Evolutionary conservation across 2,797 vertebrate genomes (phyloP), one percentile per base, ranked within the genome.

Genomic region (Oreochromis mossambicus): DNA sequence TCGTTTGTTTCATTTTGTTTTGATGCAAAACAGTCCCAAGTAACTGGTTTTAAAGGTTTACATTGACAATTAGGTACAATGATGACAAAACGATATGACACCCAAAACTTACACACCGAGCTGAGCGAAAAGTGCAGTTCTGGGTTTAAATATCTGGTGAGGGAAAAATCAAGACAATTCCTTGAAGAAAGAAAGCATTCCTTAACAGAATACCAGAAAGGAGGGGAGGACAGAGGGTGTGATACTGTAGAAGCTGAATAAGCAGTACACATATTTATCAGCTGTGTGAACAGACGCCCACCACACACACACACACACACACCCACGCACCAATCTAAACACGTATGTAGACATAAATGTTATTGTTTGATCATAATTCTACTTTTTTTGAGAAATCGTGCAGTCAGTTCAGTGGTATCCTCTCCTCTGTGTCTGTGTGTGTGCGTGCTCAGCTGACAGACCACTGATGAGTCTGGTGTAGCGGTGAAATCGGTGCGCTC

Each of bases 241-340:
- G 26, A 78, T 32, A 63, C 51, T 79, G 13, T 21, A 81, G 77
- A 81, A 83, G 84, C 83, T 87, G 80, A 89, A 88, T 87, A 87
- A 91, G 83, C 75, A 68, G 70, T 70, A 89, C 86, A 94, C 92
- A 36, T 63, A 63, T 63, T 13, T 36, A 63, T 63, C 38, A 2
- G 46, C 66, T 70, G 8, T 46, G 24, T 29, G 24, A 43, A 48
- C 41, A 73, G 14, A 19, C 43, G 24, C 24, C 9, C 36, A 2
- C n/a, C 36, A 36, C 17, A 51, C 48, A 21, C n/a, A 12, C 24
- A 73, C 41, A 11, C 21, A 11, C 43, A 51, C 48, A 21, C n/a
- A 24, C 24, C 5, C 24, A 73, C 41, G 11, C 24, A 11, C 43
- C 24, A 70, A 5, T 46, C 21, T 12, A 73, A 46, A 46, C 9